A percentile compares a stretch with the other conserved stretches of the same genome.
These are phyloP conservation scores for Apamea crenata DNA, from an alignment of 2,888 invertebrate genomes.

Conservation along the genomic window DNA sequence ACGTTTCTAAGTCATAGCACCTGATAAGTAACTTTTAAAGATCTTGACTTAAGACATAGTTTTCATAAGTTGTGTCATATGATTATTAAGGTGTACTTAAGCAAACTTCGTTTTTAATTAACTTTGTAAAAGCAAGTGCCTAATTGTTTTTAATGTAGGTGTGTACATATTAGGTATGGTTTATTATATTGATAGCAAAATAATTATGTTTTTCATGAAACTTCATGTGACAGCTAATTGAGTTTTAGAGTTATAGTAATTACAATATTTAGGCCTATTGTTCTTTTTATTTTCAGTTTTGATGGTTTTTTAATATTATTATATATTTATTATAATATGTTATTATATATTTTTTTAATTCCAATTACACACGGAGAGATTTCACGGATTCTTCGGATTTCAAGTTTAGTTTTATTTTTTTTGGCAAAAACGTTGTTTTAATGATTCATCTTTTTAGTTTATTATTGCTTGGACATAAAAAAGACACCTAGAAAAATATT, in stretches of 20 bases:
- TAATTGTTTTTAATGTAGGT: background rate
- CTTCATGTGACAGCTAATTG: background rate
- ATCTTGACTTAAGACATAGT: background rate
- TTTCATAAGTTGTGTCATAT: background rate
- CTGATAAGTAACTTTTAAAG: background rate
- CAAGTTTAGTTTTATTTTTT: background rate
- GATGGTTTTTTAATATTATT: conserved; percentile 1
- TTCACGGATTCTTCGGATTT: background rate
- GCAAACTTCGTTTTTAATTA: background rate
- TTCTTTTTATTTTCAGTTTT: background rate
- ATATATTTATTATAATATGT: too few relatives aligned
- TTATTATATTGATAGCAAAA: too few relatives aligned
- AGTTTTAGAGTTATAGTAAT: background rate
- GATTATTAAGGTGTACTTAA: background rate
- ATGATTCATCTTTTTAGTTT: background rate
- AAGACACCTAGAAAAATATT: background rate
- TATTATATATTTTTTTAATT: background rate
- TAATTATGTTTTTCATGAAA: background rate
- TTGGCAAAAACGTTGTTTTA: background rate
- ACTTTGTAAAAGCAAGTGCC: background rate
- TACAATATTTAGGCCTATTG: background rate
- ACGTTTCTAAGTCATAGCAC: background rate
- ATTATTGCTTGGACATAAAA: background rate
- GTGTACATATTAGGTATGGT: background rate
- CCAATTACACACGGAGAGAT: background rate